phyloP scores from a whole-genome alignment of 2,888 invertebrate species.

The Agriopis aurantiaria region DNA sequence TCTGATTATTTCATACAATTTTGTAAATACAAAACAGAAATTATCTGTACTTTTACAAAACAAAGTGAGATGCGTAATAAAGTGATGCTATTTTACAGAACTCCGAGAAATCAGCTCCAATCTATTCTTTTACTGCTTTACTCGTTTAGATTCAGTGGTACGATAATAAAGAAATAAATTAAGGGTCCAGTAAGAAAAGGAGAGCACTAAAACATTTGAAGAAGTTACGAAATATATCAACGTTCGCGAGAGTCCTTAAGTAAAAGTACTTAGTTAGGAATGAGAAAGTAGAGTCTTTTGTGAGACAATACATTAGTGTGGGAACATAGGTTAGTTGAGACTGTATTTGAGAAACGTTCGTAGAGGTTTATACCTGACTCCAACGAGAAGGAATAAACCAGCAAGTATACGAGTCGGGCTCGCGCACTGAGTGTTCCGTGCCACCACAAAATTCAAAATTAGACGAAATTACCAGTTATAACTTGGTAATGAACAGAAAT shows the following conservation, averaged over 20 bases:
- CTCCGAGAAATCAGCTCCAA: constrained; percentile 21
- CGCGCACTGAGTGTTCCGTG: no score
- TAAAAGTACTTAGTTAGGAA: constrained; percentile 31
- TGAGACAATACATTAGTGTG: constrained; percentile 21
- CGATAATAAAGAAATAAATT: constrained; percentile 39
- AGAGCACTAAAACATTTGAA: constrained; percentile 35
- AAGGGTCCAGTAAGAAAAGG: constrained; percentile 24
- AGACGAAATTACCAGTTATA: no score
- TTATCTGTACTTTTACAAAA: not conserved
- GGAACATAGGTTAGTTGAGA: no score
- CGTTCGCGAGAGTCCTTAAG: constrained; percentile 22
- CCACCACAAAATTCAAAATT: no score
- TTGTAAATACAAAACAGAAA: not conserved
- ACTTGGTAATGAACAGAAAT: no score
- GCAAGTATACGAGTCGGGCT: no score
- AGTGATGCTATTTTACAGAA: constrained; percentile 10
- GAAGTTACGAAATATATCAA: constrained; percentile 38
- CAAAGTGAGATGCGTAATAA: constrained; percentile 20
- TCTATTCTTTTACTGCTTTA: constrained; percentile 30
- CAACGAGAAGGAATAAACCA: no score
- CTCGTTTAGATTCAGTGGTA: constrained; percentile 23
- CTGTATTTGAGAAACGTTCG: not conserved
- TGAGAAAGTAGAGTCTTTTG: constrained; percentile 21
- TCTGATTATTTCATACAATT: no score
- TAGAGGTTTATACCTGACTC: not conserved